phyloP scores from a whole-genome alignment of 2,888 invertebrate species.

The Pachymerium ferrugineum region DNA sequence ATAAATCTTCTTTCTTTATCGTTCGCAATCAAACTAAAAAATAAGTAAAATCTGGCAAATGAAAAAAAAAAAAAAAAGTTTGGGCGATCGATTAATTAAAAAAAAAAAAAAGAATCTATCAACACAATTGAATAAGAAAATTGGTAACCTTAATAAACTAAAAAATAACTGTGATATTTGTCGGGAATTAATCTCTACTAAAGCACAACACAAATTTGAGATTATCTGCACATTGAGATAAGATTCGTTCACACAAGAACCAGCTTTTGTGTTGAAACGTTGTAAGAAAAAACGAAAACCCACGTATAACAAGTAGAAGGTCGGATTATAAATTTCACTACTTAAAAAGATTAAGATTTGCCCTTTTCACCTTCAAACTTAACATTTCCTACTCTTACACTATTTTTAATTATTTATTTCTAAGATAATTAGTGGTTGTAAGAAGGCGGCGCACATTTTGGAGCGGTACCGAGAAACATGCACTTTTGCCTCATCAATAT shows the following conservation, averaged over 20 bases:
- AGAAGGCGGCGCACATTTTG: constrained; percentile 13
- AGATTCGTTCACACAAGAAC: too few relatives aligned
- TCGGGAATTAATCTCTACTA: not conserved
- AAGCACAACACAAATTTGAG: not conserved
- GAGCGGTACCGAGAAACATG: not conserved
- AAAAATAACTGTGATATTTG: not conserved
- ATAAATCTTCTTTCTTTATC: not conserved
- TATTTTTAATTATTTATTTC: not conserved
- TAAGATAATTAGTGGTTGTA: constrained; percentile 15
- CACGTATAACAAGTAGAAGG: not conserved
- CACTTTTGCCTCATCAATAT: not conserved
- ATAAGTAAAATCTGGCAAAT: not conserved
- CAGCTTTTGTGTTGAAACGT: too few relatives aligned
- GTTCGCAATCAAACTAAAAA: not conserved
- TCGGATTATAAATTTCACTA: not conserved
- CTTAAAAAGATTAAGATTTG: not conserved
- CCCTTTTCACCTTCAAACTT: constrained; percentile 2
- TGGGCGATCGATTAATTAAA: not conserved
- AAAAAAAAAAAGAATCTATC: not conserved
- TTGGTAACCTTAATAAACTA: not conserved
- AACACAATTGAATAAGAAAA: not conserved
- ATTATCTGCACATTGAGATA: not conserved
- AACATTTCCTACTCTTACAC: not conserved
- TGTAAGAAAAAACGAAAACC: not conserved
- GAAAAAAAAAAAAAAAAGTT: not conserved